phyloP scores from a whole-genome alignment of 2,113 vertebrate genomes.

The Tricholaema leucomelas region DNA sequence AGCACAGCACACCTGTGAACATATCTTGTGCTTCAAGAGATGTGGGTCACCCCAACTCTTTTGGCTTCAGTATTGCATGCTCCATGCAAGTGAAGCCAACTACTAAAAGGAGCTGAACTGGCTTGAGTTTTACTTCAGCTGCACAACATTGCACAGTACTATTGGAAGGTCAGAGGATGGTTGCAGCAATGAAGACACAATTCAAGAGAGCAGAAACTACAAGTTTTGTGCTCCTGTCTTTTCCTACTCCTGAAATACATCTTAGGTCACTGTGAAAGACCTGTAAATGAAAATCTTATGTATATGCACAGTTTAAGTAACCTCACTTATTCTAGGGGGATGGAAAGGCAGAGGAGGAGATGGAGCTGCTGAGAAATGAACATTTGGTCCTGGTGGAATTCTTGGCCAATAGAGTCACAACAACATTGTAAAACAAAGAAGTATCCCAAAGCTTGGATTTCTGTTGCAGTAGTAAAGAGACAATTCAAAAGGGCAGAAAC shows the following conservation, averaged over 20 bases:
- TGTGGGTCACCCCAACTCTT: neutral
- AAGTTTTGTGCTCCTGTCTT: neutral
- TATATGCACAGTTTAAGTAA: neutral
- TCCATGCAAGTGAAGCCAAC: neutral
- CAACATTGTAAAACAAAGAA: neutral
- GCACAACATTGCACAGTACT: neutral
- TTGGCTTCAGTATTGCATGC: neutral
- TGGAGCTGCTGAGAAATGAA: neutral
- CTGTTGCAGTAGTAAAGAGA: too few relatives aligned
- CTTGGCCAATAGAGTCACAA: neutral
- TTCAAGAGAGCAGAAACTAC: neutral
- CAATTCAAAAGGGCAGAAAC: neutral
- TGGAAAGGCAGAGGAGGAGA: neutral
- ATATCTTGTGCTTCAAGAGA: neutral
- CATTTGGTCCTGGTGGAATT: neutral
- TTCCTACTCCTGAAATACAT: neutral
- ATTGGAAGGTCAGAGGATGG: neutral
- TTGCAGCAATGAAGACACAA: neutral
- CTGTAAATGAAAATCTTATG: neutral
- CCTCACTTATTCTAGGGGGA: neutral
- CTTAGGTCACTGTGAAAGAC: neutral
- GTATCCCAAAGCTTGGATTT: too few relatives aligned
- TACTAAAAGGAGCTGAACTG: neutral
- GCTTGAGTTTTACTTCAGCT: neutral
- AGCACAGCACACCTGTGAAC: neutral